Conservation (phyloP, 2,888 invertebrate genomes). For the Hylaea fasciaria region DNA sequence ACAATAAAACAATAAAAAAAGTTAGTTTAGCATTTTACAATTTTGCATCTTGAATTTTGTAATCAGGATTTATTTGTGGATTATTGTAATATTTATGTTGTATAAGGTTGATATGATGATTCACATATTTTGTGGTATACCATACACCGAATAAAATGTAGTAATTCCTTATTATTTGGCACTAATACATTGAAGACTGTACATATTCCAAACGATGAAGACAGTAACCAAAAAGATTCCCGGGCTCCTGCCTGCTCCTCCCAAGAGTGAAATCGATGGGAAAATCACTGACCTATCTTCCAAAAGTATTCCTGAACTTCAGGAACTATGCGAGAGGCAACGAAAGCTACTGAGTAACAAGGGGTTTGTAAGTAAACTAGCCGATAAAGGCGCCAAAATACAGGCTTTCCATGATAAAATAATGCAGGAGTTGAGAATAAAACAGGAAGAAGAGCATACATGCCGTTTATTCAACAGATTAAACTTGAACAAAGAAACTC, state of each 20-base stretch:
- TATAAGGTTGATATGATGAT: too few relatives aligned
- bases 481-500: slow-evolving; percentile 76
- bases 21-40: too few relatives aligned
- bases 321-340: slow-evolving; percentile 84
- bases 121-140: too few relatives aligned
- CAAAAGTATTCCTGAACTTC: slow-evolving; percentile 76
- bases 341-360: slow-evolving; percentile 82
- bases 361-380: slow-evolving; percentile 79
- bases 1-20: too few relatives aligned
- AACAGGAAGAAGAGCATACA: slow-evolving; percentile 79
- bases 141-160: not conserved
- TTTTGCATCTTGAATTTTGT: too few relatives aligned
- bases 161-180: not conserved
- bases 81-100: too few relatives aligned
- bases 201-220: slow-evolving; percentile 56
- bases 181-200: too few relatives aligned
- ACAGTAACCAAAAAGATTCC: slow-evolving; percentile 76
- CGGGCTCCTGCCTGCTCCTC: slow-evolving; percentile 71
- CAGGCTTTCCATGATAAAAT: slow-evolving; percentile 77
- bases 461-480: slow-evolving; percentile 80
- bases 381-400: slow-evolving; percentile 86
- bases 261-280: slow-evolving; percentile 82
- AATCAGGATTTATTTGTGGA: too few relatives aligned
- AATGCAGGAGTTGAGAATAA: slow-evolving; percentile 72
- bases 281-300: slow-evolving; percentile 79